A percentile compares a stretch with the other conserved stretches of the same genome.
Evolutionary conservation across 2,113 vertebrate genomes (phyloP).

Genomic region (Dicerorhinus sumatrensis): DNA sequence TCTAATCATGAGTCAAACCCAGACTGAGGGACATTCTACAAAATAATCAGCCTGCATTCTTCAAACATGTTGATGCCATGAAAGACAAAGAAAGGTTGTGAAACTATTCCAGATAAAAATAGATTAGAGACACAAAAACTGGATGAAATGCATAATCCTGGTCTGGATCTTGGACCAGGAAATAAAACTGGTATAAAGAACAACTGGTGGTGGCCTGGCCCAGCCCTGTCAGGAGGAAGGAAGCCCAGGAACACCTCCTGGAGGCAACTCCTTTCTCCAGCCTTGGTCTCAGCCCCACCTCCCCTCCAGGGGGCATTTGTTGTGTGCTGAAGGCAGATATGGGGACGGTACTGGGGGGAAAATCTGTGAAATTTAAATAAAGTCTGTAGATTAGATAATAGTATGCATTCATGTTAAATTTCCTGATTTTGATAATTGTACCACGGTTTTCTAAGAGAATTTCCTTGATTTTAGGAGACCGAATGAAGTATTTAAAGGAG

Average conservation of each 20-base stretch:
- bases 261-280: not conserved
- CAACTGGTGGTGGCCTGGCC: accelerated
- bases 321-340: too few species aligned
- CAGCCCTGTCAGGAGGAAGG: not conserved
- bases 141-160: not conserved
- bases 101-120: not conserved
- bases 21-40: not conserved
- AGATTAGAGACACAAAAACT: not conserved
- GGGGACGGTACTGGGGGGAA: not conserved
- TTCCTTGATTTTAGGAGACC: not conserved
- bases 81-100: not conserved
- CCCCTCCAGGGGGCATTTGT: not conserved
- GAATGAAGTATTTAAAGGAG: not conserved
- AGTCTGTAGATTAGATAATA: not conserved
- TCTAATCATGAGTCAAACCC: not conserved
- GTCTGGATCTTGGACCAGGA: not conserved
- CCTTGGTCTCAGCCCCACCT: not conserved
- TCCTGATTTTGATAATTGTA: not conserved
- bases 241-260: not conserved
- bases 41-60: not conserved
- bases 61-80: not conserved
- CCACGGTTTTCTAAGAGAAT: not conserved
- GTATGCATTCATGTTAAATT: not conserved
- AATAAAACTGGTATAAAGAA: not conserved
- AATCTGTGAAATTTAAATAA: not conserved